Evolutionary conservation across 2,797 vertebrate genomes (phyloP), one percentile per base, ranked within the genome.

Genomic region (Anabacerthia variegaticeps): DNA sequence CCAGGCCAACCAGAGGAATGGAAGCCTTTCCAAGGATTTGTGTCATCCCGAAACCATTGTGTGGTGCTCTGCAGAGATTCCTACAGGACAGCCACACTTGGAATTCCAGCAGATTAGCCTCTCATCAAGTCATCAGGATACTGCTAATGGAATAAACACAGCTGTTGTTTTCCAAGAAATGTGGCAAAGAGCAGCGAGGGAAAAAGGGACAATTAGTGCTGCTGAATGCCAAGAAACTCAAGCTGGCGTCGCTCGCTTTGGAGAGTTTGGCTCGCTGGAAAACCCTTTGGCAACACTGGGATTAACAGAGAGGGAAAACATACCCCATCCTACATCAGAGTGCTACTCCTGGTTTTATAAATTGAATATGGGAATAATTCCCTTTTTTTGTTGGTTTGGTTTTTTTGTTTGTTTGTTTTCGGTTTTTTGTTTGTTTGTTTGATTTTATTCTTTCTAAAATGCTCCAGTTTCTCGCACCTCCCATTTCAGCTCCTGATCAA

Each of bases 91-190:
- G 85, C 91, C 95, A 95, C 95, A 95, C 96, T 98, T 89, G 96
- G 91, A 95, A 97, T 98, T 97, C 95, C 96, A 96, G 94, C 96
- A 98, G 97, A 97, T 98, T 98, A 98, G 96, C 96, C 97, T 97
- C 96, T 98, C 97, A 98, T 98, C 97, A 97, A 97, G 93, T 97
- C 97, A 95, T 98, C 96, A 96, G 97, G 95, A 96, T 93, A 85
- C 95, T 96, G 95, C 96, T 93, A 78, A 97, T 97, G 94, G 96
- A 97, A 98, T 97, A 98, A 98, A 98, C 98, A 98, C 98, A 98
- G 98, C 98, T 98, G 98, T 93, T 98, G 97, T 98, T 98, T 98
- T 97, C 97, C 97, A 98, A 97, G 98, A 98, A 98, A 98, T 93
- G 97, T 92, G 96, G 96, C 96, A 97, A 97, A 97, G 96, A 98